Conservation (phyloP, 2,113 vertebrate genomes). For the Colistium nudipinnis region DNA sequence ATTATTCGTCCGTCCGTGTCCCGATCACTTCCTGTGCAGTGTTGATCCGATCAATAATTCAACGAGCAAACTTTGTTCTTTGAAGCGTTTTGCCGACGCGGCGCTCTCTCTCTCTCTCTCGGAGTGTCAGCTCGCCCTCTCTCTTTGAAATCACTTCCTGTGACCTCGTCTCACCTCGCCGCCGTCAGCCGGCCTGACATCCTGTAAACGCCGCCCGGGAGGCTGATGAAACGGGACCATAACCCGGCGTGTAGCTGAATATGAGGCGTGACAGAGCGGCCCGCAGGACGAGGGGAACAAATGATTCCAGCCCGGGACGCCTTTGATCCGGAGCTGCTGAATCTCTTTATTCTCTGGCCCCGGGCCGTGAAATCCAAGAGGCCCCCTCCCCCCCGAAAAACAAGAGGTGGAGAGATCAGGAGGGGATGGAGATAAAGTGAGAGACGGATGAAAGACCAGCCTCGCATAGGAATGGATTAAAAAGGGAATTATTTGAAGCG, state of each 20-base stretch:
- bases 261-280: conserved; percentile 79
- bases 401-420: conserved; percentile 42
- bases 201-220: conserved; percentile 42
- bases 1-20: conserved; percentile 29
- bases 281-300: conserved; percentile 79
- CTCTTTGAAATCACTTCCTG: conserved; percentile 65
- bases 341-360: conserved; percentile 79
- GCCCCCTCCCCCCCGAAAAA: no score
- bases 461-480: background rate
- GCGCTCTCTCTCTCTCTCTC: conserved; percentile 58
- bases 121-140: no score
- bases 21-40: conserved; percentile 35
- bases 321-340: conserved; percentile 77
- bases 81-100: conserved; percentile 63
- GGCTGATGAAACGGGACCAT: conserved; percentile 63
- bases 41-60: conserved; percentile 75
- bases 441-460: background rate
- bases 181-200: conserved; percentile 34
- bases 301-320: conserved; percentile 80
- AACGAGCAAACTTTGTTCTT: conserved; percentile 68
- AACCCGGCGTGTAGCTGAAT: conserved; percentile 73
- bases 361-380: conserved; percentile 60
- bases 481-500: no score
- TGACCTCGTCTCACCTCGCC: conserved; percentile 49
- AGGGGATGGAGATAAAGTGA: conserved; percentile 12